Conservation (phyloP, 2,888 invertebrate species). For the Andrena bucephala region DNA sequence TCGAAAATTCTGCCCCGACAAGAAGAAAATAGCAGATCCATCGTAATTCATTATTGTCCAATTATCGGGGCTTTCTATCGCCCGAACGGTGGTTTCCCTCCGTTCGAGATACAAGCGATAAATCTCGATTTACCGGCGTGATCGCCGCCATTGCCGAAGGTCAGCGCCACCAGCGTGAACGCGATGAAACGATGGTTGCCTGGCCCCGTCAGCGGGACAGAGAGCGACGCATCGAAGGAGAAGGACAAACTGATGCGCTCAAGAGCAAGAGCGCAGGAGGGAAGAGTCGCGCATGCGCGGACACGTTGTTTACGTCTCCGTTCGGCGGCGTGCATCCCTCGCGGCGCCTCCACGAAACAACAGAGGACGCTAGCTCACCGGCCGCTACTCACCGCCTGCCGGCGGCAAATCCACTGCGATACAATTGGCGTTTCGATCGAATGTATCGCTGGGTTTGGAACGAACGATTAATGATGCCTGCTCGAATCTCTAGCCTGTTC, state of each 20-base stretch:
- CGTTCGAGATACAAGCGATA: slow-evolving; percentile 14
- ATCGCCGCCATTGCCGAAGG: slow-evolving; percentile 65
- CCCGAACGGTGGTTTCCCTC: not conserved
- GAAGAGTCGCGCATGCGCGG: slow-evolving; percentile 77
- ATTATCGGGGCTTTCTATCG: not conserved
- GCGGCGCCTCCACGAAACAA: slow-evolving; percentile 59
- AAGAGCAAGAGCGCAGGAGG: slow-evolving; percentile 53
- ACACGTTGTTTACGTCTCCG: slow-evolving; percentile 82
- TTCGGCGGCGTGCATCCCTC: slow-evolving; percentile 62
- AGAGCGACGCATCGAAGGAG: slow-evolving; percentile 45
- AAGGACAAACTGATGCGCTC: slow-evolving; percentile 36
- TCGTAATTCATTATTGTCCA: not conserved
- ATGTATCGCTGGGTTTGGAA: not conserved
- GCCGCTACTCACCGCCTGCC: not conserved
- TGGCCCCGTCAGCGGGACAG: slow-evolving; percentile 58
- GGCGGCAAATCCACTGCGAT: slow-evolving; percentile 22
- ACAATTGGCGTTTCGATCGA: slow-evolving; percentile 4
- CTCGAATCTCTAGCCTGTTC: not conserved
- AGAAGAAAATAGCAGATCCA: too few relatives aligned
- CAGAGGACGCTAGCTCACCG: slow-evolving; percentile 64
- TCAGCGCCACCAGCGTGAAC: slow-evolving; percentile 65
- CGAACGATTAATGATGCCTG: not conserved
- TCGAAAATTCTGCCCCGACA: not conserved
- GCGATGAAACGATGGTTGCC: slow-evolving; percentile 63
- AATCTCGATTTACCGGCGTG: slow-evolving; percentile 53